These are phyloP conservation scores for Meloidogyne floridensis DNA, from an alignment of 1,140 invertebrate species.

Conservation along the genomic window DNA sequence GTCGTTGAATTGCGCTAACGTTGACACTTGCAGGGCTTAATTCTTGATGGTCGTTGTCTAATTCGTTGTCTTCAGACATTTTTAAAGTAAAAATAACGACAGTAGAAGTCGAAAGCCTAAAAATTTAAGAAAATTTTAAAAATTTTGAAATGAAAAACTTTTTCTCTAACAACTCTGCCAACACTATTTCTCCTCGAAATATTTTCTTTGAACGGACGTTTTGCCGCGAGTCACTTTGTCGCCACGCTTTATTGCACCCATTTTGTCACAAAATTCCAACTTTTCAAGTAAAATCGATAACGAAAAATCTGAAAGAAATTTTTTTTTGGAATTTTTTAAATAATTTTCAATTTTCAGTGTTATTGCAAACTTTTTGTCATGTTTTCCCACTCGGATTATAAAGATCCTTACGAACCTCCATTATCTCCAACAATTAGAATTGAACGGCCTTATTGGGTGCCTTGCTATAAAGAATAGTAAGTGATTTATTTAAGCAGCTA, in stretches of 20 bases:
- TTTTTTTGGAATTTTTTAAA: too few species aligned
- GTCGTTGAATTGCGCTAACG: conserved; percentile 15
- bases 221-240: too few species aligned
- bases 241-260: too few species aligned
- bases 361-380: background rate
- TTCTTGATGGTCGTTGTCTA: conserved; percentile 17
- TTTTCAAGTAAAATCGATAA: too few species aligned
- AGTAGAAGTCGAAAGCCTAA: too few species aligned
- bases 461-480: conserved; percentile 50
- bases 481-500: conserved; percentile 15
- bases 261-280: too few species aligned
- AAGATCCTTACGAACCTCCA: conserved; percentile 21
- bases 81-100: background rate
- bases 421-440: conserved; percentile 6
- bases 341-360: background rate
- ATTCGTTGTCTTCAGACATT: conserved; percentile 25
- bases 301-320: too few species aligned
- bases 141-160: background rate
- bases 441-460: conserved; percentile 13
- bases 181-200: too few species aligned
- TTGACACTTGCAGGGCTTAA: background rate
- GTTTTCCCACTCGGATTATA: background rate
- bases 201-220: too few species aligned
- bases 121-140: background rate
- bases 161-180: too few species aligned